phyloP scores from a whole-genome alignment of 2,888 invertebrate genomes.

The Odontocerum albicorne region DNA sequence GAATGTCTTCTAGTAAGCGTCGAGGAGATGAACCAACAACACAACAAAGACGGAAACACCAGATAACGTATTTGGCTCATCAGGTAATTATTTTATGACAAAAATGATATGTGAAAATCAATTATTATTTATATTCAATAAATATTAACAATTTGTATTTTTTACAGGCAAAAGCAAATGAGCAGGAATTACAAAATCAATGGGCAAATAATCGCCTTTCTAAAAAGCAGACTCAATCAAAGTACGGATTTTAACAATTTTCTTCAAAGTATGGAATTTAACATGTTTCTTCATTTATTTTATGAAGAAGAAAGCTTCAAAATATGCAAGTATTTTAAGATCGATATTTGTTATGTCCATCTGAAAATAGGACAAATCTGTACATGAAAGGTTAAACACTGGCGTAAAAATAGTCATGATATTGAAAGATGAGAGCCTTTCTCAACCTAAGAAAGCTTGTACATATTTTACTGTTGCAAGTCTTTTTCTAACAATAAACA shows the following conservation, averaged over 20 bases:
- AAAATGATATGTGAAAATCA: not conserved
- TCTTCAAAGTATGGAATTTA: too few species aligned
- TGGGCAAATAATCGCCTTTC: slow-evolving; percentile 89
- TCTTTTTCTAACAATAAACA: too few species aligned
- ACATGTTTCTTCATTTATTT: too few species aligned
- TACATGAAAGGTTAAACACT: too few species aligned
- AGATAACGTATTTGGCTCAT: slow-evolving; percentile 93
- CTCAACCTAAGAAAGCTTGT: too few species aligned
- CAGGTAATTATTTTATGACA: slow-evolving; percentile 51
- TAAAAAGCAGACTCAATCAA: slow-evolving; percentile 86
- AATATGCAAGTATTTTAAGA: too few species aligned
- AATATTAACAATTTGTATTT: slow-evolving; percentile 21
- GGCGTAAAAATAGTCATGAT: too few species aligned
- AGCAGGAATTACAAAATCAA: slow-evolving; percentile 89
- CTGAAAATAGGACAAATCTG: too few species aligned
- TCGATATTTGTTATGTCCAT: too few species aligned
- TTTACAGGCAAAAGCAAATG: slow-evolving; percentile 86
- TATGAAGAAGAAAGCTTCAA: too few species aligned
- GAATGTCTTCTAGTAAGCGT: slow-evolving; percentile 57
- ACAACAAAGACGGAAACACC: slow-evolving; percentile 84
- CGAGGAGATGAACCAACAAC: slow-evolving; percentile 62
- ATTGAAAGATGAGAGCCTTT: too few species aligned
- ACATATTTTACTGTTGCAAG: too few species aligned
- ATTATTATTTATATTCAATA: not conserved
- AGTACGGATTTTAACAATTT: slow-evolving; percentile 92